Conservation (phyloP, 92 coral and sea anemone species). For the Pocillopora grandis region DNA sequence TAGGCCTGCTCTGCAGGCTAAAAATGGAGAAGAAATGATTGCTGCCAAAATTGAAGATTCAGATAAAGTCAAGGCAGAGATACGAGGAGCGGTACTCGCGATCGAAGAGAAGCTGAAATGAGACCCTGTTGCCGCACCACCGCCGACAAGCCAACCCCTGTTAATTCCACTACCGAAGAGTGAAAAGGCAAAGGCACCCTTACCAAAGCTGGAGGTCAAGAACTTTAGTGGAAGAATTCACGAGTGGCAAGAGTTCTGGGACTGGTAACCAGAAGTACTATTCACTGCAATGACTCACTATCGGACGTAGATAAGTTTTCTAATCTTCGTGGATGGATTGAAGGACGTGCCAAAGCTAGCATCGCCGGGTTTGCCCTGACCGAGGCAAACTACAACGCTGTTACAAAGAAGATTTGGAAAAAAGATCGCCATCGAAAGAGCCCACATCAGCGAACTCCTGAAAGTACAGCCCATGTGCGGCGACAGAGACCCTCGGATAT, state of each 20-base stretch:
- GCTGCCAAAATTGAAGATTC: background rate
- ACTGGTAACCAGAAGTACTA: conserved; percentile 44
- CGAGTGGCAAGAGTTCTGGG: conserved; percentile 76
- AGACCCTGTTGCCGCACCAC: background rate
- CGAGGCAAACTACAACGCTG: conserved; percentile 44
- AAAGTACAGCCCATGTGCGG: conserved; percentile 28
- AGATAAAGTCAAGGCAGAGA: background rate
- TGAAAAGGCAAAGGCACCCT: conserved; percentile 25
- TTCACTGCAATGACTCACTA: conserved; percentile 40
- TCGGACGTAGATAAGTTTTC: conserved; percentile 50
- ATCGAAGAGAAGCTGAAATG: background rate
- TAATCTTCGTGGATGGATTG: conserved; percentile 42
- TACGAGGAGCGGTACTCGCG: background rate
- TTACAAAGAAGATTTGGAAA: conserved; percentile 55
- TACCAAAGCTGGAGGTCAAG: conserved; percentile 57
- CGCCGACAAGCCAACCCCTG: background rate
- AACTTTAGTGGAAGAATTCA: conserved; percentile 55
- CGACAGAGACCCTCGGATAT: conserved; percentile 46
- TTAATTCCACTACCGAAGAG: background rate
- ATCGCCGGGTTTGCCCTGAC: conserved; percentile 65
- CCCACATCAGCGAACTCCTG: conserved; percentile 55
- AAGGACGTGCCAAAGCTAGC: conserved; percentile 48
- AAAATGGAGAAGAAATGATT: background rate
- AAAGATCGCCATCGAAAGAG: conserved; percentile 50
- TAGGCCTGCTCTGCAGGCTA: background rate